Conservation (phyloP, 2,113 vertebrate species). For the Neoarius graeffei region DNA sequence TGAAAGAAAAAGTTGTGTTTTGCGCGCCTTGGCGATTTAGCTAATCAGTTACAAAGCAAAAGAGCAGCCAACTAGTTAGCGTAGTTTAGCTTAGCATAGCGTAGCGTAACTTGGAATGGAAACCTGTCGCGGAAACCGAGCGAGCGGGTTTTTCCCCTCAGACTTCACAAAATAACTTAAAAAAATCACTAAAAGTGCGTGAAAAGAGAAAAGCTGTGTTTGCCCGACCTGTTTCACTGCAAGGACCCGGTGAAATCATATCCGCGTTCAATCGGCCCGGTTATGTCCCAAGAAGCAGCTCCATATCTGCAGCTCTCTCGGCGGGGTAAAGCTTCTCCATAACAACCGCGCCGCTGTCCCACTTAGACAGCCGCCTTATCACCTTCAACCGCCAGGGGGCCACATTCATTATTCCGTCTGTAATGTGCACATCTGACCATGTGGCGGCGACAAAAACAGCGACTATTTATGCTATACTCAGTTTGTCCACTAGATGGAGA, state of each 20-base stretch:
- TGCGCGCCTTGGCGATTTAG: background rate
- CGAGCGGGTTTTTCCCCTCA: background rate
- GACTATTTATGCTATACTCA: background rate
- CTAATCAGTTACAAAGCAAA: background rate
- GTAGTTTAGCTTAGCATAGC: background rate
- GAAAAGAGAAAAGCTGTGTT: background rate
- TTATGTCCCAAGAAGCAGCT: conserved; percentile 28
- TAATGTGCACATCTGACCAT: background rate
- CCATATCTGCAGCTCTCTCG: conserved; percentile 55
- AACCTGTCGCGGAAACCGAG: conserved; percentile 28
- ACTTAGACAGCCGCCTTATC: background rate
- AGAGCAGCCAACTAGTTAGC: conserved; percentile 2
- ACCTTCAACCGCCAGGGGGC: conserved; percentile 56
- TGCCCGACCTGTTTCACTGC: conserved; percentile 60
- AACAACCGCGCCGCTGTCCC: conserved; percentile 66
- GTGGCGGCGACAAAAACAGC: background rate
- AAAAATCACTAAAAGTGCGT: background rate
- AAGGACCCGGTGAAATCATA: background rate
- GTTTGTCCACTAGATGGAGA: background rate
- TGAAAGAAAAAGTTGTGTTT: too few species aligned
- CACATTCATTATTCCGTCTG: conserved; percentile 43
- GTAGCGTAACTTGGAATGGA: background rate
- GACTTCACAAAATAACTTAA: background rate
- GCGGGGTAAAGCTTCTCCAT: conserved; percentile 74
- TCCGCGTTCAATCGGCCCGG: conserved; percentile 36